A percentile compares a stretch with the other conserved stretches of the same genome.
These are phyloP conservation scores for Tetragnatha versicolor DNA, from an alignment of 1,140 invertebrate species.

Conservation along the genomic window DNA sequence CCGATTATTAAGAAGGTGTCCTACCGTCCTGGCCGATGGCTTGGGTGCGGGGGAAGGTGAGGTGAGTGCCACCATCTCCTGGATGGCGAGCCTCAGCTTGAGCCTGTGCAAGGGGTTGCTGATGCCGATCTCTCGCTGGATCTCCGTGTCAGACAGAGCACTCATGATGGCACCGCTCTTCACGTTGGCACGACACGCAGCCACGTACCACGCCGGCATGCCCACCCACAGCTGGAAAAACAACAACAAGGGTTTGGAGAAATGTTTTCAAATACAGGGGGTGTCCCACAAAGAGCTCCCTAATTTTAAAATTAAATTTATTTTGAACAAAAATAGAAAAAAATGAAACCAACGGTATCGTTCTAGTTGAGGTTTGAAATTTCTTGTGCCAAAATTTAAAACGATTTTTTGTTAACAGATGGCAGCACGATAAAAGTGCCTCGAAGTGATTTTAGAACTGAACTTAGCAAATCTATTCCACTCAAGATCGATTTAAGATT, in stretches of 20 bases:
- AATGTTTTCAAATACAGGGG: background rate
- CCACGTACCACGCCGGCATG: slow-evolving; percentile 99
- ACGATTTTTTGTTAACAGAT: no score
- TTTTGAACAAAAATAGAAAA: background rate
- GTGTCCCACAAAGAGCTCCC: no score
- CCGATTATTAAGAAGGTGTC: slow-evolving; percentile 40
- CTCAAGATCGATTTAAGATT: no score
- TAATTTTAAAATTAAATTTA: background rate
- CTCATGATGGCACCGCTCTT: slow-evolving; percentile 99
- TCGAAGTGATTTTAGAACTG: no score
- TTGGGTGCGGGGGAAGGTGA: slow-evolving; percentile 95
- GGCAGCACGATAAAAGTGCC: no score
- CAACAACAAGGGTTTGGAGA: background rate
- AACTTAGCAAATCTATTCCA: no score
- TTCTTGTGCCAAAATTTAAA: no score
- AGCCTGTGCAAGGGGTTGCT: slow-evolving; percentile 98
- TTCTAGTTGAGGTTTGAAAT: no score
- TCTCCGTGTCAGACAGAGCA: slow-evolving; percentile 97
- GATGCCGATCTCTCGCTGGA: slow-evolving; percentile 98
- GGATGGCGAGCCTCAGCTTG: slow-evolving; percentile 94
- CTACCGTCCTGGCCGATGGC: slow-evolving; percentile 84
- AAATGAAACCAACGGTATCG: no score
- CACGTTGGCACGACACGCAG: slow-evolving; percentile 98
- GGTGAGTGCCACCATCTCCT: slow-evolving; percentile 99
- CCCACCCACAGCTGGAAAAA: slow-evolving; percentile 88